These are phyloP conservation scores for Sprattus sprattus DNA, from an alignment of 2,113 vertebrate species.

Conservation along the genomic window DNA sequence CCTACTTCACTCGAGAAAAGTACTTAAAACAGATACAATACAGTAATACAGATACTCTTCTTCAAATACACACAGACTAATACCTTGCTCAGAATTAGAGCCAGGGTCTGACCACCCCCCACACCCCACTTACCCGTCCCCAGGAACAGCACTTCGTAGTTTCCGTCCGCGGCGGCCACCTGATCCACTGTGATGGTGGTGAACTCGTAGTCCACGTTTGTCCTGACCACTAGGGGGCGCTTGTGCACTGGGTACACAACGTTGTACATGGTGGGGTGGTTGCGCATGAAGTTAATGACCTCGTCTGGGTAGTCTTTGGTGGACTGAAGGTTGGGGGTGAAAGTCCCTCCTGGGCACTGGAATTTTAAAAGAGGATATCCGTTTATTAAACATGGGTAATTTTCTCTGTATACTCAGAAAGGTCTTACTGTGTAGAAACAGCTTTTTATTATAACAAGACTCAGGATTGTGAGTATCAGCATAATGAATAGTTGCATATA, in stretches of 20 bases:
- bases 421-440: neutral
- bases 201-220: constrained; percentile 92
- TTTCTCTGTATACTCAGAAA: neutral
- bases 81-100: neutral
- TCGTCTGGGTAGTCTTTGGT: constrained; percentile 98
- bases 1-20: neutral
- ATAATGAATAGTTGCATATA: constrained; percentile 4
- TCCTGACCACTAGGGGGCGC: constrained; percentile 92
- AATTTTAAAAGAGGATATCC: constrained; percentile 26
- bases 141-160: constrained; percentile 98
- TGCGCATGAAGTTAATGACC: constrained; percentile 98
- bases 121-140: constrained; percentile 83
- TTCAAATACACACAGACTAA: neutral
- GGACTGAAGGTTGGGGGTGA: constrained; percentile 97
- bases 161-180: constrained; percentile 94
- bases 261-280: constrained; percentile 96
- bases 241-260: constrained; percentile 91
- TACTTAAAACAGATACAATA: neutral
- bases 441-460: neutral
- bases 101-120: neutral
- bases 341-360: constrained; percentile 96
- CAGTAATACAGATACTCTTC: neutral
- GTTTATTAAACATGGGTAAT: constrained; percentile 15
- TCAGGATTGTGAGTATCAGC: neutral
- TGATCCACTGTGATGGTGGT: constrained; percentile 96